phyloP scores from a whole-genome alignment of 2,888 invertebrate genomes.

The Hoplodrina blanda region DNA sequence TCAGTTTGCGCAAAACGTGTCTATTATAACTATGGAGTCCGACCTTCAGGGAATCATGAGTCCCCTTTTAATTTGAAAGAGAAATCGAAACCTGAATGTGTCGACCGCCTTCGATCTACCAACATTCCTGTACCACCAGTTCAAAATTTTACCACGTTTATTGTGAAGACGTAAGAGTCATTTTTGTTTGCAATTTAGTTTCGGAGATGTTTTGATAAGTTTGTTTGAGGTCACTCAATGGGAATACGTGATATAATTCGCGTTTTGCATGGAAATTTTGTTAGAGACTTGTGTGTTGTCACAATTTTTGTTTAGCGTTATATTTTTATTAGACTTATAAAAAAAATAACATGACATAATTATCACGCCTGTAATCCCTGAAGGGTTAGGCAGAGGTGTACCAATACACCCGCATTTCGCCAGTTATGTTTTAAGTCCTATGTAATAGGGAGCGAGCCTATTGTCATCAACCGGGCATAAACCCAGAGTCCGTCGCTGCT shows the following conservation, averaged over 20 bases:
- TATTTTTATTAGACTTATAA: neutral
- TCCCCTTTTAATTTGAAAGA: conserved; percentile 79
- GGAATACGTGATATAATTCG: conserved; percentile 63
- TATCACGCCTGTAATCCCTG: too few species aligned
- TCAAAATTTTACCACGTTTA: conserved; percentile 13
- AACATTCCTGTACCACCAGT: neutral
- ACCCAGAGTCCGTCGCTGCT: too few species aligned
- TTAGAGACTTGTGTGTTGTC: conserved; percentile 44
- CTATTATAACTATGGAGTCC: conserved; percentile 57
- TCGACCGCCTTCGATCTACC: conserved; percentile 51
- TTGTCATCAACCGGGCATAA: too few species aligned
- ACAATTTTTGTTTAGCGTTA: conserved; percentile 44
- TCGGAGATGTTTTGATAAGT: neutral
- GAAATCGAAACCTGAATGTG: conserved; percentile 75
- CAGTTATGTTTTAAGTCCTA: too few species aligned
- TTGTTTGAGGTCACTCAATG: conserved; percentile 58
- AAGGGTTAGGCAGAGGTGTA: too few species aligned
- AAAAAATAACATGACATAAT: too few species aligned
- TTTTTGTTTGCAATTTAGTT: conserved; percentile 22
- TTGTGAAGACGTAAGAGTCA: neutral
- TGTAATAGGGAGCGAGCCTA: too few species aligned
- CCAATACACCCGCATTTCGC: too few species aligned
- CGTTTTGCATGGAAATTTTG: conserved; percentile 63
- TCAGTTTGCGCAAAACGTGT: conserved; percentile 61
- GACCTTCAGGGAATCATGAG: conserved; percentile 74